Evolutionary conservation across 2,797 vertebrate species (phyloP).

Genomic region (Gila robusta): DNA sequence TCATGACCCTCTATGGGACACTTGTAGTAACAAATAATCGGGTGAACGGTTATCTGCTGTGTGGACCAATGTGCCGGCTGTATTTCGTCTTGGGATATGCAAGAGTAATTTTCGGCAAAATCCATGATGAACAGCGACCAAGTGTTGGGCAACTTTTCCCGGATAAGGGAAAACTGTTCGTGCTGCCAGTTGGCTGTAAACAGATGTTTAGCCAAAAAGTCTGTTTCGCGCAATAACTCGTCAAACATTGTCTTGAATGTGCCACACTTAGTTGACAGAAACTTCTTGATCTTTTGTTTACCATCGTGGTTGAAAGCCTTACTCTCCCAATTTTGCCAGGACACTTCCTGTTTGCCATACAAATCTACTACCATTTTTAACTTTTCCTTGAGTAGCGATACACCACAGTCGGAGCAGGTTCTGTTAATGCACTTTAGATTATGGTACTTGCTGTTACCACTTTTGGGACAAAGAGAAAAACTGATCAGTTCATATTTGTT

Average conservation of each 20-base stretch:
- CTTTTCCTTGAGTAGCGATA: background rate
- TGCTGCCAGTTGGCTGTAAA: background rate
- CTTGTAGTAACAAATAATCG: background rate
- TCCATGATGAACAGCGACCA: background rate
- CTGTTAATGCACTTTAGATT: conserved; percentile 1
- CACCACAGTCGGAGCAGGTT: background rate
- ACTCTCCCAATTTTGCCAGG: background rate
- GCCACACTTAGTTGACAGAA: background rate
- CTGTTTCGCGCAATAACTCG: background rate
- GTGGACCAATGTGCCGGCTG: background rate
- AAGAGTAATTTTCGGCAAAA: background rate
- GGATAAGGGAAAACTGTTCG: background rate
- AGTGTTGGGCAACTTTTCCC: background rate
- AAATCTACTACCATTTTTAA: background rate
- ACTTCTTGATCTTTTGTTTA: background rate
- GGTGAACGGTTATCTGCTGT: background rate
- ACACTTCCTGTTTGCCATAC: background rate
- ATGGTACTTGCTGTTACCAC: background rate
- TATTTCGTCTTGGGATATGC: background rate
- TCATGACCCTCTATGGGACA: background rate
- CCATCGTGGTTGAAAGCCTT: background rate
- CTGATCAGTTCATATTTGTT: background rate
- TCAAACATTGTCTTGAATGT: background rate
- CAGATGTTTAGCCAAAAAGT: conserved; percentile 4
- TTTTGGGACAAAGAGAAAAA: conserved; percentile 1